Evolutionary conservation across 2,888 invertebrate species (phyloP).

Genomic region (Drosophila leonis): DNA sequence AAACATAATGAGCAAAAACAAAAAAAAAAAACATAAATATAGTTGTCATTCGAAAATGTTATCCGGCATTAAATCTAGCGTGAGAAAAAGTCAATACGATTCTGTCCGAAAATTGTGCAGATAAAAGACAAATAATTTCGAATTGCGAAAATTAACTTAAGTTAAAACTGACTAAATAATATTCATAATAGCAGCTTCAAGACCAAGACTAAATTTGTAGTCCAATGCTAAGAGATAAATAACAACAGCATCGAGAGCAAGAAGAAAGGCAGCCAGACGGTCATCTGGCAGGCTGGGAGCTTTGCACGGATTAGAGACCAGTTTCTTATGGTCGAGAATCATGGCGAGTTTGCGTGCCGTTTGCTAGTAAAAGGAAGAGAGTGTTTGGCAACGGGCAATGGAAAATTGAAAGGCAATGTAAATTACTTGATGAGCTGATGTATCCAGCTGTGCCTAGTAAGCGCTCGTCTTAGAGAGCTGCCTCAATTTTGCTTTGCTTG

Average conservation of each 20-base stretch:
- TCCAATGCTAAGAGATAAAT: conserved; percentile 45
- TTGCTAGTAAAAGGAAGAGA: conserved; percentile 78
- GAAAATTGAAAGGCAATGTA: conserved; percentile 80
- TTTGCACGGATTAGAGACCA: conserved; percentile 37
- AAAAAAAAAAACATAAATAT: conserved; percentile 60
- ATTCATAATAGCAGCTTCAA: conserved; percentile 9
- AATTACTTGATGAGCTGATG: conserved; percentile 72
- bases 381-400: conserved; percentile 63
- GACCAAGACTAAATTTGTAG: conserved; percentile 35
- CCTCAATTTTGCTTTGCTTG: conserved; percentile 53
- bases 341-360: conserved; percentile 75
- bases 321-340: conserved; percentile 72
- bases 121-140: conserved; percentile 32
- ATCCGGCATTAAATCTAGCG: conserved; percentile 77
- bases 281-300: conserved; percentile 36
- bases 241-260: conserved; percentile 32
- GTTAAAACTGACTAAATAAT: not conserved
- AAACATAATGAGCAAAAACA: conserved; percentile 46
- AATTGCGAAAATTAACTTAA: conserved; percentile 13
- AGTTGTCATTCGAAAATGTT: conserved; percentile 79
- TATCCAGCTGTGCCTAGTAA: conserved; percentile 73
- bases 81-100: conserved; percentile 68
- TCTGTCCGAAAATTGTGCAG: conserved; percentile 31
- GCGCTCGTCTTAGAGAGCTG: conserved; percentile 49
- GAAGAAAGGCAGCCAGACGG: conserved; percentile 59